Evolutionary conservation across 2,888 invertebrate genomes (phyloP), one percentile per base, ranked within the genome.

Genomic region (Xanthia togata): DNA sequence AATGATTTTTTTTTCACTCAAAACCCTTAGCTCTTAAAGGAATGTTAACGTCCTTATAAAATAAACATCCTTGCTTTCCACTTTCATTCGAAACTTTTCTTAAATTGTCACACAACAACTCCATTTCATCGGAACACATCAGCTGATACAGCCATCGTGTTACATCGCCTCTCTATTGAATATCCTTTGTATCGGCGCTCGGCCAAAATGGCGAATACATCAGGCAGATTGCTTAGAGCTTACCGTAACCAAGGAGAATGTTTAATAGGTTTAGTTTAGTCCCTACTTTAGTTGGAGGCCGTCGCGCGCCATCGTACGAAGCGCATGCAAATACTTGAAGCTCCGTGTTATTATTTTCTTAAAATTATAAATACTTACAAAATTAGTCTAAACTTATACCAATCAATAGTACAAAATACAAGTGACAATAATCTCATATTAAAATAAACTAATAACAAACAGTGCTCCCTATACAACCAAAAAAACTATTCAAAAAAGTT

Each of bases 221-320:
- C 84, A 84, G 57, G 50, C 60, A 65, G 79, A 84, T 85, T 84
- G 85, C 70, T 75, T 14, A 55, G 57, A 47, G 60, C 62, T 55
- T 68, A n/a, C 50, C 17, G 67, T 67, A 17, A 5, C 17, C 35
- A 17, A 68, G 11, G n/a, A 6, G n/a, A 35, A n/a, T 68, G 11
- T n/a, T 11, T 55, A 57, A 14, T 67, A 67, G 9, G n/a, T 26
- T 17, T 26, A 26, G 35, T 68, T 31, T 67, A 50, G 12, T 55
- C 12, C 55, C 12, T 31, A 17, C 35, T 35, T 68, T n/a, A n/a
- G n/a, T n/a, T n/a, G n/a, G n/a, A n/a, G n/a, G n/a, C n/a, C n/a
- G n/a, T n/a, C n/a, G n/a, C n/a, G n/a, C n/a, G n/a, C n/a, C n/a
- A n/a, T n/a, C n/a, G n/a, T n/a, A n/a, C n/a, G n/a, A n/a, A n/a